Evolutionary conservation across 2,113 vertebrate species (phyloP).

Genomic region (Hemichromis elongatus): DNA sequence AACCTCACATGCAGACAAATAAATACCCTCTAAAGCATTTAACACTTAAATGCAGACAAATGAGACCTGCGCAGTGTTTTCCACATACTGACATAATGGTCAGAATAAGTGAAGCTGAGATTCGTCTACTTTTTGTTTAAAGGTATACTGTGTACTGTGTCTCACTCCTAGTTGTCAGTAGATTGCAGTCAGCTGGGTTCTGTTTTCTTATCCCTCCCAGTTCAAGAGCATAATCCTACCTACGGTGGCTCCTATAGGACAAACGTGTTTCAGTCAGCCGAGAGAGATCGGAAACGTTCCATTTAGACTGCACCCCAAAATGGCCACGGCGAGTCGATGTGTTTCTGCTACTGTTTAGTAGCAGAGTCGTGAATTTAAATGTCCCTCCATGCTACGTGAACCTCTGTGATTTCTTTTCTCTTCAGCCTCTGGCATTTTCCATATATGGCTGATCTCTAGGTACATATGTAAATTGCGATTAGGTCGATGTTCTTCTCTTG

Average conservation of each 20-base stretch:
- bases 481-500: not conserved
- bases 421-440: not conserved
- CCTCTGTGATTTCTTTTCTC: not conserved
- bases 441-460: not conserved
- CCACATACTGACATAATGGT: accelerated
- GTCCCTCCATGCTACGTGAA: not conserved
- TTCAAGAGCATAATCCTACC: not conserved
- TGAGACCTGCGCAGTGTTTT: not conserved
- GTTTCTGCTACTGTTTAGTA: not conserved
- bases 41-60: not conserved
- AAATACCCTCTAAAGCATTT: not conserved
- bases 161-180: not conserved
- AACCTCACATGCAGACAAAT: not conserved
- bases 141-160: not conserved
- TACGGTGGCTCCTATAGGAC: not conserved
- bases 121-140: not conserved
- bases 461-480: not conserved
- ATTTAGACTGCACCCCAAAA: not conserved
- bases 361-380: no score
- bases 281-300: not conserved
- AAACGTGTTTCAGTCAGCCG: not conserved
- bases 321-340: accelerated
- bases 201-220: accelerated
- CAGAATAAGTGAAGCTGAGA: not conserved
- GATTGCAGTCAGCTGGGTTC: not conserved